Evolutionary conservation across 2,113 vertebrate species (phyloP).

Genomic region (Anser cygnoides): DNA sequence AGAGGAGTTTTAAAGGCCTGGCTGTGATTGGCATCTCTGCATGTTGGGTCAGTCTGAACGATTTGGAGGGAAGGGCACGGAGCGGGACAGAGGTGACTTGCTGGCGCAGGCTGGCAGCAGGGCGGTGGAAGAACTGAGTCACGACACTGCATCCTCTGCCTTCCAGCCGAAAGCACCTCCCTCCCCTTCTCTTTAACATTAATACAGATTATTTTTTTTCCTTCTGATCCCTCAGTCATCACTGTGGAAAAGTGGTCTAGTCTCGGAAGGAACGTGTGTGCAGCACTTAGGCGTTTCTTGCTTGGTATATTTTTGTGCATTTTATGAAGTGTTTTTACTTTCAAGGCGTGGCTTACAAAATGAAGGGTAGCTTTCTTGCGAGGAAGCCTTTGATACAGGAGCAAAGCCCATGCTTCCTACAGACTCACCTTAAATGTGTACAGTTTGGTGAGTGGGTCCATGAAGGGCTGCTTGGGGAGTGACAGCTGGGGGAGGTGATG

Average conservation of each 20-base stretch:
- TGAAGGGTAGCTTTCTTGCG: background rate
- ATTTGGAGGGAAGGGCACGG: background rate
- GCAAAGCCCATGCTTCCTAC: background rate
- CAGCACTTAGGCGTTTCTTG: background rate
- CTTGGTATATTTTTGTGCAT: rapidly evolving
- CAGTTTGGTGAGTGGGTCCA: background rate
- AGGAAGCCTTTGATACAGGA: background rate
- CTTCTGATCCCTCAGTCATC: background rate
- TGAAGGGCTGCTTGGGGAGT: background rate
- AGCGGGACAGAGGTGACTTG: rapidly evolving
- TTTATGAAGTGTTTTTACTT: background rate
- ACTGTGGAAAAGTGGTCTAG: background rate
- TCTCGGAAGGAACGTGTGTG: background rate
- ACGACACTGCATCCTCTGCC: background rate
- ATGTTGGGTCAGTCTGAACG: background rate
- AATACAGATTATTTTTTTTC: background rate
- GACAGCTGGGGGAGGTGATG: background rate
- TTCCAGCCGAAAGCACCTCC: background rate
- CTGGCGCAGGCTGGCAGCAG: background rate
- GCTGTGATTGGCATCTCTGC: rapidly evolving
- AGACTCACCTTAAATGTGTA: background rate
- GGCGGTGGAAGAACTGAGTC: rapidly evolving
- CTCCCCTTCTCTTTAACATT: background rate
- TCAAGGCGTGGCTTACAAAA: background rate
- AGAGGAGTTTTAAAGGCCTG: background rate